phyloP scores from a whole-genome alignment of 2,113 vertebrate species.

The Cryptoleucopteryx plumbea region DNA sequence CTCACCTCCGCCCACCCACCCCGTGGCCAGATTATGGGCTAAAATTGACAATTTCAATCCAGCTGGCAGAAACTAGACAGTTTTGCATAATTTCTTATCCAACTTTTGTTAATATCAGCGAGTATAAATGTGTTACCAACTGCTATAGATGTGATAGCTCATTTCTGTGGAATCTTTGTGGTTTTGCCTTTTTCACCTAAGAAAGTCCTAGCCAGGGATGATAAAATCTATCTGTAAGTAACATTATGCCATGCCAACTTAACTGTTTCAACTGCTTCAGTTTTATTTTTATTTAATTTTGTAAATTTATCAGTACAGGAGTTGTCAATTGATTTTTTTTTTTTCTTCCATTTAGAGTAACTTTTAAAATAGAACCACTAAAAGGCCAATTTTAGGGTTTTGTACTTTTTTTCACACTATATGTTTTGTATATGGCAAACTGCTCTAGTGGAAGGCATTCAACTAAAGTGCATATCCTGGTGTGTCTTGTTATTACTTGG shows the following conservation, averaged over 20 bases:
- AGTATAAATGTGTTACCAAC: neutral
- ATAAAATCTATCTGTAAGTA: neutral
- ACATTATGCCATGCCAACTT: neutral
- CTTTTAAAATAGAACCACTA: neutral
- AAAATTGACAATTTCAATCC: neutral
- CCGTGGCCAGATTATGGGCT: neutral
- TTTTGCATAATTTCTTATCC: neutral
- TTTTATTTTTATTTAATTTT: neutral
- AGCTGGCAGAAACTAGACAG: neutral
- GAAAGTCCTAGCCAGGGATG: neutral
- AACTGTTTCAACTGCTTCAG: neutral
- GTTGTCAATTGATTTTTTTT: neutral
- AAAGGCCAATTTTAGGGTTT: neutral
- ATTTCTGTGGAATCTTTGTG: neutral
- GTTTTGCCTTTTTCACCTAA: neutral
- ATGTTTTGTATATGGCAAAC: neutral
- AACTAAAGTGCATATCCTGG: neutral
- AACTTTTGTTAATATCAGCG: neutral
- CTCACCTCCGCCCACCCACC: too few species aligned
- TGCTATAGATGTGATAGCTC: neutral
- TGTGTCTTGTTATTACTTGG: neutral
- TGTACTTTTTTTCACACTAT: neutral
- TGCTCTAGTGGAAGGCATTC: neutral
- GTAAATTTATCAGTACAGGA: neutral
- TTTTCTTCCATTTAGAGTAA: neutral